Evolutionary conservation across 2,888 invertebrate species (phyloP), one percentile per base, ranked within the genome.

Genomic region (Eilema sororculum): DNA sequence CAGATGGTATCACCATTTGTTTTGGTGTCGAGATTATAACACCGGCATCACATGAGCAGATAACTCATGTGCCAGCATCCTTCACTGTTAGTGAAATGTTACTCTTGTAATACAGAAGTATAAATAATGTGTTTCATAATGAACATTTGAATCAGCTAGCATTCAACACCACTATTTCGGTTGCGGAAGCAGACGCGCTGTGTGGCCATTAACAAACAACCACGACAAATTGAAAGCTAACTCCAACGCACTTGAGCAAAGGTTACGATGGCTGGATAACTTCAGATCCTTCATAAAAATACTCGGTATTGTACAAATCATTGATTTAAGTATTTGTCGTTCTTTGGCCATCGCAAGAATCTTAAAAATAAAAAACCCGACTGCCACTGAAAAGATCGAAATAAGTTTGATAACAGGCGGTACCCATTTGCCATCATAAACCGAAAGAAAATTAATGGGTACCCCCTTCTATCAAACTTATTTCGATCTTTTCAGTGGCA

Each of bases 131-230:
- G 16, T 33, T 57, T 58, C 41, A 22, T 58, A 57, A 63, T 57
- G 52, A 41, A 58, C 57, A 57, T 68, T 33, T 41, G 3, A 67
- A 33, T 62, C 61, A 25, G 22, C 24, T 57, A 63, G 25, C 46
- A 68, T 20, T 24, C 12, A 67, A 56, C 25, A 30, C 22, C 37
- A 57, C 64, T 71, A 71, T 68, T 71, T 71, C 60, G 65, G 68
- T 65, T 72, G 68, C 65, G 72, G 72, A 72, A 72, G 68, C 58
- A 20, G 10, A 13, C 71, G 28, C 63, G 46, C n/a, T 68, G 72
- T 72, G 72, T 72, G 72, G 67, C 56, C 68, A 61, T 72, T 65
- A 65, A 65, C 56, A 68, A 68, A 68, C 69, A 69, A 22, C 59
- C 24, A 57, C 22, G 10, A 37, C 22, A 60, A 64, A 68, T 64